Conservation (phyloP, 2,888 invertebrate genomes). For the Vandiemenella viatica region DNA sequence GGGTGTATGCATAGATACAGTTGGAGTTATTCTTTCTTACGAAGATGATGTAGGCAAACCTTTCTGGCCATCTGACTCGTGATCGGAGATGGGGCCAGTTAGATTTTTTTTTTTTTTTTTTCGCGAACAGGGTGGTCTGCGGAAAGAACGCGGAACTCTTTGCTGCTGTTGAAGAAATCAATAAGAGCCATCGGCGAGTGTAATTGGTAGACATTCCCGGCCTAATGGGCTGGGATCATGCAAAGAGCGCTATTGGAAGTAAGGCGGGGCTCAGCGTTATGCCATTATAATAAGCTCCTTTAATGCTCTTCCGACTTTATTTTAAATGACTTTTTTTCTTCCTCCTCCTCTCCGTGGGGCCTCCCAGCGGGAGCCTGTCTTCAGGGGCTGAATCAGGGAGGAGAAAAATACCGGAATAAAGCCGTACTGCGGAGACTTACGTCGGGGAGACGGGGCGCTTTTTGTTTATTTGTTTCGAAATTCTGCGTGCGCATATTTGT, state of each 20-base stretch:
- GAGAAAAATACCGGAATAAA: background rate
- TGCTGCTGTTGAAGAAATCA: background rate
- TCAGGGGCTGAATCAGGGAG: background rate
- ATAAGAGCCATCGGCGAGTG: slow-evolving; percentile 1
- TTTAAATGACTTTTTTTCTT: slow-evolving; percentile 14
- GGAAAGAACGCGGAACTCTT: background rate
- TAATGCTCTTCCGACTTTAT: slow-evolving; percentile 17
- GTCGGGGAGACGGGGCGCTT: background rate
- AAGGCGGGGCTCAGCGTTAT: slow-evolving; percentile 8
- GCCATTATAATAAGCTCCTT: slow-evolving; percentile 17
- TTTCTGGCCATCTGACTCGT: no score
- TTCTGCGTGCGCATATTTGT: slow-evolving; percentile 4
- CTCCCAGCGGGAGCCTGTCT: no score
- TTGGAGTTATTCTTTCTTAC: no score
- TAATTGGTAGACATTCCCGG: slow-evolving; percentile 1
- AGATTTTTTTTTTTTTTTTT: no score
- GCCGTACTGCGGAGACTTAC: no score
- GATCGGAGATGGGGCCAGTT: no score
- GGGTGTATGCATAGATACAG: no score
- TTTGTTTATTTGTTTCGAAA: slow-evolving; percentile 9
- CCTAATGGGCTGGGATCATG: slow-evolving; percentile 8
- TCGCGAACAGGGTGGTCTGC: background rate
- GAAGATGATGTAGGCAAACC: no score
- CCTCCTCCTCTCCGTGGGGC: slow-evolving; percentile 1
- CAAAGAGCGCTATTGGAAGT: background rate